Evolutionary conservation across 2,113 vertebrate species (phyloP), one percentile per base, ranked within the genome.

Genomic region (Morone chrysops): DNA sequence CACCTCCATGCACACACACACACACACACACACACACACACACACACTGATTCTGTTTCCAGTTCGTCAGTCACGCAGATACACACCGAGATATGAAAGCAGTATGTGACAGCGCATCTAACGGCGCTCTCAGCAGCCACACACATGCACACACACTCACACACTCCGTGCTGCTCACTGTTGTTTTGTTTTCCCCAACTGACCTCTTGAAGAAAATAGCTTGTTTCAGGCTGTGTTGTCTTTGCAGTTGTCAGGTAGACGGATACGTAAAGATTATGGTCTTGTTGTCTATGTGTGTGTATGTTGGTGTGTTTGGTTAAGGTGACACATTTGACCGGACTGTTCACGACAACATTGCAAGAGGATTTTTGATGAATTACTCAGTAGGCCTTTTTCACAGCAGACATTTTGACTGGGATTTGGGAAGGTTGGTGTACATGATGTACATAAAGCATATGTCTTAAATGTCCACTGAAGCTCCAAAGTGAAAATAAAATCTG

Each of bases 101-200:
- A 10, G 82, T 81, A 14, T 93, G 91, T 92, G 92, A 92, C 90
- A 80, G 79, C 4, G 87, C 91, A 93, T 92, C 82, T 73, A 84
- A 84, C 69, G 3, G 47, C 0, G 40, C 61, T 85, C 90, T 90
- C 90, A 92, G 78, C 87, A 82, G 56, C 31, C 67, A 70, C 48
- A 68, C 80, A 54, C 66, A 62, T 0, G 7, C 63, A n/a, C 76
- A 13, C 70, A 25, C 70, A 59, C 56, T 38, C 67, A 77, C 62
- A 70, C 51, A 59, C 43, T 9, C 31, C 12, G 9, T 70, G 56
- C 50, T 59, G 61, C 56, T 80, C 60, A 43, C 41, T 36, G 72
- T 70, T 83, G 9, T 79, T 81, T 85, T 71, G 65, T 91, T 87
- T 91, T 51, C 50, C 75, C 82, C 10, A 82, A 36, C 81, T 90